Evolutionary conservation across 2,888 invertebrate genomes (phyloP).

Genomic region (Crioceris asparagi): DNA sequence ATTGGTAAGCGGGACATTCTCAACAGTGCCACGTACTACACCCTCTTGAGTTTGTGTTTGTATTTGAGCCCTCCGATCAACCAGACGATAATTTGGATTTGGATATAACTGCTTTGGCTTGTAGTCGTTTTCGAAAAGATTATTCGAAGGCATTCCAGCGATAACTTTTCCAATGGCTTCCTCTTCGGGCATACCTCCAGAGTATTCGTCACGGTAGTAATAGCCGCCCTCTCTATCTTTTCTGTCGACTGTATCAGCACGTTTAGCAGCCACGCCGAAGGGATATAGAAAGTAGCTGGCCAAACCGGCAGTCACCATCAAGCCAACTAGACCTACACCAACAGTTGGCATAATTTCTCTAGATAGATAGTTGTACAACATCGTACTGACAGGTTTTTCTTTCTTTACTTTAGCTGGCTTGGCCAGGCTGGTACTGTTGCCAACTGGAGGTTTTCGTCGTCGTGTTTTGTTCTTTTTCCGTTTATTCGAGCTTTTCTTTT

Average conservation of each 20-base stretch:
- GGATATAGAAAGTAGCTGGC: constrained; percentile 71
- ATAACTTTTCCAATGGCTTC: constrained; percentile 66
- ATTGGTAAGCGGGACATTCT: constrained; percentile 24
- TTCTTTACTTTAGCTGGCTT: constrained; percentile 28
- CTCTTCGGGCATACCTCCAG: constrained; percentile 63
- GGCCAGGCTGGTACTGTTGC: constrained; percentile 18
- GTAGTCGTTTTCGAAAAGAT: constrained; percentile 18
- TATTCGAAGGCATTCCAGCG: constrained; percentile 42
- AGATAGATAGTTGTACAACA: constrained; percentile 66
- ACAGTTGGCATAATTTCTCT: constrained; percentile 74
- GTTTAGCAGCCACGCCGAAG: constrained; percentile 54
- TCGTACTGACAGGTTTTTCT: constrained; percentile 55
- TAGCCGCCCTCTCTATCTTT: constrained; percentile 47
- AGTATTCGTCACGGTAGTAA: constrained; percentile 59
- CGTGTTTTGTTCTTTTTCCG: constrained; percentile 52
- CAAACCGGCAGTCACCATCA: constrained; percentile 62
- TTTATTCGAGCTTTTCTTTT: constrained; percentile 38
- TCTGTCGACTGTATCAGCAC: constrained; percentile 55
- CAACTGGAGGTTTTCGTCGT: constrained; percentile 47
- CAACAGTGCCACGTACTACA: constrained; percentile 24
- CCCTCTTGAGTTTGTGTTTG: constrained; percentile 13
- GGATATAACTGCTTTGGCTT: constrained; percentile 12
- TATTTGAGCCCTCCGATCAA: constrained; percentile 22
- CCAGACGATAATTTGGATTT: too few relatives aligned
- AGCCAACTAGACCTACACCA: constrained; percentile 63